These are phyloP conservation scores for Nasonia oneida DNA, from an alignment of 2,888 invertebrate species.

Conservation along the genomic window DNA sequence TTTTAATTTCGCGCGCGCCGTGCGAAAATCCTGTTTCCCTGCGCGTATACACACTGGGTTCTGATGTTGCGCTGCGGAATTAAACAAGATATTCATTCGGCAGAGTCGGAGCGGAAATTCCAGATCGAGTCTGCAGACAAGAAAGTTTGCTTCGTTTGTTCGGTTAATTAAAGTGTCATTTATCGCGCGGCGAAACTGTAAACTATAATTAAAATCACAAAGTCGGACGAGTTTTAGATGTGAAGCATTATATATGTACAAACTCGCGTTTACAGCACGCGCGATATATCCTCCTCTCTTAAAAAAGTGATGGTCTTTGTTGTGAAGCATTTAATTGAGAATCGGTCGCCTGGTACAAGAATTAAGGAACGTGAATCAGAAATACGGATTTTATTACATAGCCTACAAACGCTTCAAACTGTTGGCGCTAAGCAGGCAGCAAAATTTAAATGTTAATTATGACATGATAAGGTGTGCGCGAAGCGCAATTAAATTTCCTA, in stretches of 20 bases:
- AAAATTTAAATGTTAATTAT: no score
- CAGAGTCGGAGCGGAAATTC: slow-evolving; percentile 9
- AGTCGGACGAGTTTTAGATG: background rate
- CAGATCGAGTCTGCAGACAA: slow-evolving; percentile 44
- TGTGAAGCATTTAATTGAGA: no score
- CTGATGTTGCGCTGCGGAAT: background rate
- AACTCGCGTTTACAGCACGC: no score
- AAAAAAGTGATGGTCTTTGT: no score
- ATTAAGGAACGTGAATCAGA: no score
- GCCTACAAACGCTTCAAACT: no score
- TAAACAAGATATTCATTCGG: slow-evolving; percentile 36
- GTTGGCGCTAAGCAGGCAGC: no score
- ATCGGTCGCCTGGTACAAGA: no score
- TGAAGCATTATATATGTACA: background rate
- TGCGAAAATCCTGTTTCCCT: background rate
- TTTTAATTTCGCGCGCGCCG: background rate
- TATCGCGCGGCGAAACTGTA: slow-evolving; percentile 6
- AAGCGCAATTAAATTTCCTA: no score
- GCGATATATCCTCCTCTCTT: background rate
- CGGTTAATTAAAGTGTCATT: slow-evolving; percentile 54
- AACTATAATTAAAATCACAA: slow-evolving; percentile 19
- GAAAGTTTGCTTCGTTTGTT: slow-evolving; percentile 47
- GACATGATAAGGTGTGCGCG: no score
- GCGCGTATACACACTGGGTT: background rate
- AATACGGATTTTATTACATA: no score